Evolutionary conservation across 2,888 invertebrate genomes (phyloP), one percentile per base, ranked within the genome.

Genomic region (Vanessa cardui): DNA sequence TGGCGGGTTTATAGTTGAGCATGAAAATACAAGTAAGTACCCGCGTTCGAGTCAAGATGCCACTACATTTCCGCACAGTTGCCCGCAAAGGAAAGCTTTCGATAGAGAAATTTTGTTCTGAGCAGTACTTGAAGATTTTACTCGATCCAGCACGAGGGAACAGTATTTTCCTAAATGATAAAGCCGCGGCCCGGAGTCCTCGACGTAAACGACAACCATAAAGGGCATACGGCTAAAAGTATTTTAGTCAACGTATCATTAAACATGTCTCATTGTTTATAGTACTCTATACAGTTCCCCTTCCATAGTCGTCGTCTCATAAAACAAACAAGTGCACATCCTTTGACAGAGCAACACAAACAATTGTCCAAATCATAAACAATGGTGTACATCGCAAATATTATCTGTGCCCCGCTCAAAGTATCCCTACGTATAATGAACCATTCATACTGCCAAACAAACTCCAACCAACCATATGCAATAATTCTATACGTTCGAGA

Each of bases 361-460:
- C 92, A 92, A 91, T 92, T 89, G 90, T 88, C 88, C 83, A 88
- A 90, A 91, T 90, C 89, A 90, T 92, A 92, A 92, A 92, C 92
- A 92, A 92, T 92, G 86, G 88, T 88, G 83, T 84, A 90, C 89
- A 90, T 89, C 82, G 91, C 92, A 92, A 92, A 91, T 89, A 92
- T 90, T 87, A 90, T 88, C 87, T 83, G 81, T 79, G 78, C 79
- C 83, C 84, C 83, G 83, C 74, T 85, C 88, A 85, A 86, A 87
- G 87, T 87, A 89, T 87, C 89, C 89, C 90, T 81, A 83, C 87
- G 82, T 83, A 92, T 92, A 92, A 92, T 89, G 92, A 92, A 89
- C 89, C 92, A 92, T 92, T 92, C 92, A 92, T 89, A 83, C 90
- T 87, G 81, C 84, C 90, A 92, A 92, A 92, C 92, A 91, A 87